Conservation (phyloP, 35 echinoderm and acorn worm species). For the Eucidaris tribuloides region DNA sequence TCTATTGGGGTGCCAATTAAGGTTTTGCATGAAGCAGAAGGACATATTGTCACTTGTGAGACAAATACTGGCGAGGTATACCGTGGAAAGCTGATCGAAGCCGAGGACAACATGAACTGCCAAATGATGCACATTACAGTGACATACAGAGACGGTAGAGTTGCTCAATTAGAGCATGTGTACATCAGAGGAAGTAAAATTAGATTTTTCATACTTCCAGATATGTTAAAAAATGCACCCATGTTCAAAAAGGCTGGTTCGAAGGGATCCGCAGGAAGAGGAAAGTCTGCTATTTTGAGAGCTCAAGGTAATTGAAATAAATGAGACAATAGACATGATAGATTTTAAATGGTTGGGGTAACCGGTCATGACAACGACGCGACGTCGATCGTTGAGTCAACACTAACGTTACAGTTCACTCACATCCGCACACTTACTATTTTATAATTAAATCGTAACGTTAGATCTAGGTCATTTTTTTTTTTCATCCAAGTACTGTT, state of each 20-base stretch:
- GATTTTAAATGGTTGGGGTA: too few relatives aligned
- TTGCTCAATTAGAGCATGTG: slow-evolving; percentile 96
- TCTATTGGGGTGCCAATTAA: slow-evolving; percentile 99
- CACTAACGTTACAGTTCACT: too few relatives aligned
- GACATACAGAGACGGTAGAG: slow-evolving; percentile 91
- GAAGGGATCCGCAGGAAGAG: slow-evolving; percentile 88
- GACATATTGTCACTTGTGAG: slow-evolving; percentile 93
- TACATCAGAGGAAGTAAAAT: slow-evolving; percentile 98
- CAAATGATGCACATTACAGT: slow-evolving; percentile 98
- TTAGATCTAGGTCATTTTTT: too few relatives aligned
- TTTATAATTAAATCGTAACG: too few relatives aligned
- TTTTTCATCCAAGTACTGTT: too few relatives aligned
- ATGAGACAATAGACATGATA: too few relatives aligned
- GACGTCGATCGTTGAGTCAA: too few relatives aligned
- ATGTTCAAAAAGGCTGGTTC: slow-evolving; percentile 93
- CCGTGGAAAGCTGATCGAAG: slow-evolving; percentile 96
- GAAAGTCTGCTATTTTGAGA: slow-evolving; percentile 95
- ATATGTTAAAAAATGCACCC: slow-evolving; percentile 98
- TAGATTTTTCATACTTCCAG: slow-evolving; percentile 93
- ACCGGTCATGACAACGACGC: too few relatives aligned
- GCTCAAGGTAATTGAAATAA: too few relatives aligned
- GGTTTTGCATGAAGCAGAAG: slow-evolving; percentile 98
- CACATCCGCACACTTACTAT: too few relatives aligned
- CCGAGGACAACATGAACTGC: slow-evolving; percentile 99
- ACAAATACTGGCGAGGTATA: slow-evolving; percentile 98